phyloP scores from a whole-genome alignment of 2,797 vertebrate genomes.

The Crenuchus spilurus region DNA sequence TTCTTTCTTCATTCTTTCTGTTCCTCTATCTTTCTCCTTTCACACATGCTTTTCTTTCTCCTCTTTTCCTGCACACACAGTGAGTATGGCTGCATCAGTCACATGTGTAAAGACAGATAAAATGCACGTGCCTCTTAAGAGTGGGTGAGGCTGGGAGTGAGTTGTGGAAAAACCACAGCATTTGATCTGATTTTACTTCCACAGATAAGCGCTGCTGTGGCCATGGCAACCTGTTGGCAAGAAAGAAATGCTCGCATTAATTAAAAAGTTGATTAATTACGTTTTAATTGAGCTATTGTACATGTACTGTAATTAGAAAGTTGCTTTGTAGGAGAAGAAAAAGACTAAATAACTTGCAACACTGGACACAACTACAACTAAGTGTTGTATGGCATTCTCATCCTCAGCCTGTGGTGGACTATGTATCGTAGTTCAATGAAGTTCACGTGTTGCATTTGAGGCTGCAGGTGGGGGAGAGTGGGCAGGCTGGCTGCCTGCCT shows the following conservation, averaged over 20 bases:
- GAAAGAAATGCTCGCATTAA: slow-evolving; percentile 59
- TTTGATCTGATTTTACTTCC: slow-evolving; percentile 30
- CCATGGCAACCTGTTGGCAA: slow-evolving; percentile 71
- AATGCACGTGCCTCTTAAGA: slow-evolving; percentile 14
- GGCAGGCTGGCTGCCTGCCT: slow-evolving; percentile 32
- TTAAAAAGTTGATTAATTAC: slow-evolving; percentile 74
- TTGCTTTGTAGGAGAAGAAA: slow-evolving; percentile 17
- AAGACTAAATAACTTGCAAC: neutral
- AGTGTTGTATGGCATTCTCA: slow-evolving; percentile 1
- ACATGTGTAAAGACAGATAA: slow-evolving; percentile 25
- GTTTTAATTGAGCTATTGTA: slow-evolving; percentile 69
- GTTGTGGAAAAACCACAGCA: slow-evolving; percentile 6
- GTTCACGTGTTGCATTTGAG: slow-evolving; percentile 39
- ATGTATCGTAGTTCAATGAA: slow-evolving; percentile 26
- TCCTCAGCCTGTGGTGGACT: slow-evolving; percentile 17
- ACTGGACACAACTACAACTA: neutral
- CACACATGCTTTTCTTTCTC: neutral
- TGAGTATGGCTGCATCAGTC: neutral
- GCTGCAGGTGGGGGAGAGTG: slow-evolving; percentile 40
- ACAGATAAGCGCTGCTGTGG: slow-evolving; percentile 57
- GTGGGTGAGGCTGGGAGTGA: slow-evolving; percentile 13
- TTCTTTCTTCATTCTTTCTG: slow-evolving; percentile 39
- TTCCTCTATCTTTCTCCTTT: slow-evolving; percentile 42
- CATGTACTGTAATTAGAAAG: slow-evolving; percentile 52
- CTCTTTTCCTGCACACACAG: neutral